A percentile compares a stretch with the other conserved stretches of the same genome.
These are phyloP conservation scores for Bombycilla garrulus DNA, from an alignment of 2,113 vertebrate species.

Conservation along the genomic window DNA sequence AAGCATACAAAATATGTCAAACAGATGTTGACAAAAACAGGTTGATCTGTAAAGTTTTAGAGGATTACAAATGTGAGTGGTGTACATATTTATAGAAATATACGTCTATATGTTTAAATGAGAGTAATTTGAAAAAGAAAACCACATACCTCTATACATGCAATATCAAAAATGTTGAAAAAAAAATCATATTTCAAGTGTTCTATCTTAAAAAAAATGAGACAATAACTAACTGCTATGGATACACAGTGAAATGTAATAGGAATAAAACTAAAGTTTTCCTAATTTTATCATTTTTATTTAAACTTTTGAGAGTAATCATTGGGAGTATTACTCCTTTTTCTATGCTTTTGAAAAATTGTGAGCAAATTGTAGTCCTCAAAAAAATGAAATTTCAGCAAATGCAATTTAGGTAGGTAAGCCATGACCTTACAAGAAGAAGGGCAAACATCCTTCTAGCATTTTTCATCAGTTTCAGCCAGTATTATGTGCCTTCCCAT, in stretches of 20 bases:
- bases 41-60: slow-evolving; percentile 65
- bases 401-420: not conserved
- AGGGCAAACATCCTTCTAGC: not conserved
- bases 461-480: not conserved
- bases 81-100: not conserved
- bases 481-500: not conserved
- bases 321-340: not conserved
- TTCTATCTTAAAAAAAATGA: not conserved
- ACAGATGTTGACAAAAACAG: slow-evolving; percentile 64
- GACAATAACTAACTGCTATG: not conserved
- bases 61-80: not conserved
- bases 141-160: not conserved
- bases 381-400: not conserved
- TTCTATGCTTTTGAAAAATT: not conserved
- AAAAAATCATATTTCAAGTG: not conserved
- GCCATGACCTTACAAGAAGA: not conserved
- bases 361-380: not conserved
- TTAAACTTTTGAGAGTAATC: not conserved
- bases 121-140: not conserved
- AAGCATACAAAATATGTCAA: slow-evolving; percentile 54
- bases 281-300: not conserved
- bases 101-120: not conserved
- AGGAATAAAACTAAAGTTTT: not conserved
- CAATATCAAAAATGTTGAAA: not conserved
- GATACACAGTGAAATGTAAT: not conserved